Base-by-base conservation (phyloP, 2,797 vertebrate genomes). In the Valencia hispanica region DNA sequence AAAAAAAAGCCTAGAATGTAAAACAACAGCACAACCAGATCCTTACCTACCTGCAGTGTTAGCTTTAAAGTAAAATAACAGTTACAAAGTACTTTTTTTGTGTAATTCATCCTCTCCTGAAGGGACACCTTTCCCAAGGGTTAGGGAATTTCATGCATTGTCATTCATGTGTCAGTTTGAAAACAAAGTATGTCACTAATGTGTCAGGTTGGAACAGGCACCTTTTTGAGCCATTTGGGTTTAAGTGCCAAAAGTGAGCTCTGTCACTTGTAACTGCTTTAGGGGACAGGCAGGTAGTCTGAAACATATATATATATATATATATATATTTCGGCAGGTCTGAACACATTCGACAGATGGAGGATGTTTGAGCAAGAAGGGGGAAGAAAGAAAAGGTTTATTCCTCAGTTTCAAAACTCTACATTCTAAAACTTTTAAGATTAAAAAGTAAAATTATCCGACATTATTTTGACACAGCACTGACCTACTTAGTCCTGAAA, bases 301-400 rank as follows among this genome's bases (percentile, higher is more conserved):
- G 48, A 73, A 81, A 80, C 1, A 0, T 45, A 76, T 75, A 75
- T 41, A 39, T 73, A n/a, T n/a, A n/a, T n/a, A n/a, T n/a, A n/a
- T n/a, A n/a, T 45, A 76, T 75, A 75, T 41, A 39, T 73, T 77
- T 51, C 73, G 32, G 36, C 84, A 80, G 70, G 86, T 84, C 79
- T 72, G 80, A 92, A 79, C 77, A 12, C 22, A 65, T 82, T 68
- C 53, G 79, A 92, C 90, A 89, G 86, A 84, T 88, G 88, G 85
- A 89, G 88, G 87, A 87, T 90, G 76, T 88, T 86, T 88, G 82
- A 69, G 72, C 63, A 6, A 18, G 2, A 47, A 0, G 9, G 41
- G 32, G 27, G 73, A 7, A 53, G 66, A 22, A 78, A 72, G 66
- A 72, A 45, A 14, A 3, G 27, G 71, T 61, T 66, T 25, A 25